Percentiles rank a stretch among this genome's conserved stretches.
phyloP scores from a whole-genome alignment of 2,888 invertebrate genomes.

The Drosophila fungiperda region DNA sequence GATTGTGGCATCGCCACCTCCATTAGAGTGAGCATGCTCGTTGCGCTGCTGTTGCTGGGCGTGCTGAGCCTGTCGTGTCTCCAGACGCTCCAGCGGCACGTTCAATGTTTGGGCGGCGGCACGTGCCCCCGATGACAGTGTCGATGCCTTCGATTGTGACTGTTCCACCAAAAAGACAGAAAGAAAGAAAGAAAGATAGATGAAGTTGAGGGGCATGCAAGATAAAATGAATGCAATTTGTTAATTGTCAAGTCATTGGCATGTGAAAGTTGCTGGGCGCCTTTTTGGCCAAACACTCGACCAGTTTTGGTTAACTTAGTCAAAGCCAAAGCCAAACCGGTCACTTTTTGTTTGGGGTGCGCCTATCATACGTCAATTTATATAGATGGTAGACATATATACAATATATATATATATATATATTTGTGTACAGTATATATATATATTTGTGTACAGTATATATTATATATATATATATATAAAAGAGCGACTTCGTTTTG shows the following conservation, averaged over 20 bases:
- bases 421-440: not conserved
- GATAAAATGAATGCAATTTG: conserved; percentile 48
- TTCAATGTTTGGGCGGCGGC: conserved; percentile 85
- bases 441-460: not conserved
- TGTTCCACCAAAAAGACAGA: conserved; percentile 40
- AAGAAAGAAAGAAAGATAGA: conserved; percentile 1
- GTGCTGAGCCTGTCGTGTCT: conserved; percentile 78
- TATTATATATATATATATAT: not conserved
- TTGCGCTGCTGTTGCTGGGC: conserved; percentile 41
- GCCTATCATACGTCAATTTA: conserved; percentile 12
- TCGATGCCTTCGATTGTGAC: conserved; percentile 85
- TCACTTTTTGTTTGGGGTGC: conserved; percentile 26
- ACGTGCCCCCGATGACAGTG: conserved; percentile 84
- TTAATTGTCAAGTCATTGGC: conserved; percentile 69
- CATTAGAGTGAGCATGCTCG: conserved; percentile 59
- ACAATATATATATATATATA: not conserved
- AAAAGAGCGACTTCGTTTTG: conserved; percentile 29
- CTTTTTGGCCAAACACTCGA: conserved; percentile 51
- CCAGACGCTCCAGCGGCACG: conserved; percentile 84
- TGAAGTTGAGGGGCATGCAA: not conserved
- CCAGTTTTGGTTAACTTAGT: conserved; percentile 16
- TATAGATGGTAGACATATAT: not conserved
- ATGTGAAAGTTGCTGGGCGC: conserved; percentile 74
- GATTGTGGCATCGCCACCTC: conserved; percentile 22
- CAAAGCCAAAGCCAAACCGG: conserved; percentile 20